These are phyloP conservation scores for Aphelocoma coerulescens DNA, from an alignment of 2,113 vertebrate genomes.

Conservation along the genomic window DNA sequence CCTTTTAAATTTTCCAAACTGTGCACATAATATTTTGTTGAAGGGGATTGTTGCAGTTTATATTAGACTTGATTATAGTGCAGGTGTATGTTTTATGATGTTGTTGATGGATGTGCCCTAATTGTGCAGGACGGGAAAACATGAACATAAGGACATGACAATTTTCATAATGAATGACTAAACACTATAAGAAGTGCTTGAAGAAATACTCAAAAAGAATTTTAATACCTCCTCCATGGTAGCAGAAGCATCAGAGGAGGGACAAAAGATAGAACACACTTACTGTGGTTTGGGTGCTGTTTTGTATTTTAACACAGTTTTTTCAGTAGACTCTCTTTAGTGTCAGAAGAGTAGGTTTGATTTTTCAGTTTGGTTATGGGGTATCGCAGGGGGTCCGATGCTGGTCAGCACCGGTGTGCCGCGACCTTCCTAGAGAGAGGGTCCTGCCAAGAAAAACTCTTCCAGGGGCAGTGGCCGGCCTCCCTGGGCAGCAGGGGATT, in stretches of 20 bases:
- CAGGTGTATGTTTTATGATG: background rate
- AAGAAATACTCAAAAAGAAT: background rate
- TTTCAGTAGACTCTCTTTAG: background rate
- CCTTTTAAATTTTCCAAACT: background rate
- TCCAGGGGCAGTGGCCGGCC: too few species aligned
- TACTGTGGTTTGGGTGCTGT: background rate
- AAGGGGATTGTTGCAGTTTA: background rate
- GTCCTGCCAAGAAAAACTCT: too few species aligned
- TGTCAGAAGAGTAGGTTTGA: background rate
- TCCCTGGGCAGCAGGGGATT: too few species aligned
- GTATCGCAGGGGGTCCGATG: background rate
- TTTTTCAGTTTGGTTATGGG: background rate
- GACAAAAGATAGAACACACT: background rate
- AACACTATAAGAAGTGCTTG: background rate
- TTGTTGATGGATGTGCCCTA: background rate
- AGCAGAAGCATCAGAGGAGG: background rate
- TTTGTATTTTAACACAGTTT: background rate
- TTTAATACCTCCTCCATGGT: background rate
- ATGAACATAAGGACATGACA: background rate
- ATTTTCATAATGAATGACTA: background rate
- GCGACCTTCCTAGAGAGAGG: too few species aligned
- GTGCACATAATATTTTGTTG: background rate
- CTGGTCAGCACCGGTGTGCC: too few species aligned
- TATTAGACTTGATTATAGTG: background rate
- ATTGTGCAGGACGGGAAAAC: background rate